phyloP scores from a whole-genome alignment of 2,888 invertebrate genomes.

The Atethmia centrago region DNA sequence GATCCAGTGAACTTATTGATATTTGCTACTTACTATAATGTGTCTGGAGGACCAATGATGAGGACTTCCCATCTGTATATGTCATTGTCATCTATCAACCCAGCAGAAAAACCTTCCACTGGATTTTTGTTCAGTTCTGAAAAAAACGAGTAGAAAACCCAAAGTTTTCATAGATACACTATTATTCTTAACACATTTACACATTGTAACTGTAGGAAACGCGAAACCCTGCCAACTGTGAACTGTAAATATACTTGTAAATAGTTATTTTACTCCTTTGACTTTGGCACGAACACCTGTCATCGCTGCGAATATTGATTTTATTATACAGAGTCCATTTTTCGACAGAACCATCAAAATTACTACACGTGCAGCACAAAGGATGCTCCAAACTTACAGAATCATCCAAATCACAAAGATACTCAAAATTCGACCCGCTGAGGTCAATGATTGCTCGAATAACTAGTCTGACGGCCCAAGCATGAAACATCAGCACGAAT shows the following conservation, averaged over 20 bases:
- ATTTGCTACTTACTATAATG: constrained; percentile 96
- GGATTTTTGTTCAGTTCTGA: constrained; percentile 99
- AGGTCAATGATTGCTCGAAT: constrained; percentile 89
- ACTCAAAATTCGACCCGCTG: constrained; percentile 87
- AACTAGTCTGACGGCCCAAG: constrained; percentile 81
- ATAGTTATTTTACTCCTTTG: constrained; percentile 72
- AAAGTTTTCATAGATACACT: constrained; percentile 4
- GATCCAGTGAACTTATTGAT: constrained; percentile 7
- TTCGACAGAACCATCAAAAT: constrained; percentile 55
- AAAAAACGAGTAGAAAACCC: constrained; percentile 76
- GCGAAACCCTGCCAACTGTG: constrained; percentile 76
- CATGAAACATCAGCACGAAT: constrained; percentile 74
- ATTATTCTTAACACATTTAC: constrained; percentile 20
- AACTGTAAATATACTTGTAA: constrained; percentile 76
- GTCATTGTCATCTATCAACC: constrained; percentile 99
- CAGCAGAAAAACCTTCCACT: constrained; percentile 99
- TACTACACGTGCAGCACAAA: constrained; percentile 55
- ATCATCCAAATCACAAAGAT: constrained; percentile 72
- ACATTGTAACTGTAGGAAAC: constrained; percentile 61
- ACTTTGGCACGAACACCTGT: constrained; percentile 82
- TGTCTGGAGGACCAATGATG: constrained; percentile 99
- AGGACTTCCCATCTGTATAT: constrained; percentile 99
- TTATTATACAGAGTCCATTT: constrained; percentile 71
- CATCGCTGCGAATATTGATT: constrained; percentile 87
- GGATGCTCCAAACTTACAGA: constrained; percentile 52